Evolutionary conservation across 2,888 invertebrate genomes (phyloP).

Genomic region (Heliconius erato): DNA sequence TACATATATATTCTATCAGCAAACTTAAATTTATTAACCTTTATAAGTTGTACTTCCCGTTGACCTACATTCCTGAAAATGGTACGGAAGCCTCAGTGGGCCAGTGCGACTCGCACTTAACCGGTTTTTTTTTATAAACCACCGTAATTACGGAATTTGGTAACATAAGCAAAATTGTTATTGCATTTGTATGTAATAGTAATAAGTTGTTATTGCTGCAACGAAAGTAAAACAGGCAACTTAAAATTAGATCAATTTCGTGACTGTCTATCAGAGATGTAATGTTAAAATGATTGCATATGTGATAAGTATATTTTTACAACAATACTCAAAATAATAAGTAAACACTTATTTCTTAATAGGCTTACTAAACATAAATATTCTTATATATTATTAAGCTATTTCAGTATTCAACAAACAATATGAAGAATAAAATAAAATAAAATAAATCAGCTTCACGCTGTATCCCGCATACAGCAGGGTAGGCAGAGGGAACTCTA

Average conservation of each 20-base stretch:
- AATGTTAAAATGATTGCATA: conserved; percentile 28
- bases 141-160: too few species aligned
- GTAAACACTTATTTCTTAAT: background rate
- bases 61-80: too few species aligned
- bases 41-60: too few species aligned
- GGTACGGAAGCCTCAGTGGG: too few species aligned
- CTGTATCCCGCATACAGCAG: too few species aligned
- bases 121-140: background rate
- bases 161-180: background rate
- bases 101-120: too few species aligned
- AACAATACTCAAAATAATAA: background rate
- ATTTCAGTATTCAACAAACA: background rate
- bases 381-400: too few species aligned
- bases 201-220: conserved; percentile 25
- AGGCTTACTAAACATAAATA: too few species aligned
- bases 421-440: background rate
- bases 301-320: conserved; percentile 12
- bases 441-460: background rate
- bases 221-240: conserved; percentile 30
- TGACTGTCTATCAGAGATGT: conserved; percentile 33
- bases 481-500: too few species aligned
- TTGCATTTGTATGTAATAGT: conserved; percentile 4
- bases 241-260: conserved; percentile 44
- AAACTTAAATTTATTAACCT: too few species aligned
- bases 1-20: too few species aligned